phyloP scores from a whole-genome alignment of 2,888 invertebrate genomes.

The Aphodius granarius region DNA sequence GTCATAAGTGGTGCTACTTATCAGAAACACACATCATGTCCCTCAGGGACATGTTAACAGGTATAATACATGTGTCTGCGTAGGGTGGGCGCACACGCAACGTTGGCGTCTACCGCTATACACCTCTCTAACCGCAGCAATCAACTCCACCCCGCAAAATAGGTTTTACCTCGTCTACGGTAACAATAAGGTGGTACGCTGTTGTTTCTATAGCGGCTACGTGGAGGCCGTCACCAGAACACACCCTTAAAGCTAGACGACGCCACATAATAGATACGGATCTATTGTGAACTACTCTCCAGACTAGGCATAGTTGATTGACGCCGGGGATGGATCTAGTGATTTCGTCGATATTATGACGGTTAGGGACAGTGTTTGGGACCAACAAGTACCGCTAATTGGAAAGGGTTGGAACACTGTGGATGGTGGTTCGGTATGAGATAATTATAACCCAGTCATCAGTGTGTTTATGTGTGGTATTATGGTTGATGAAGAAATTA shows the following conservation, averaged over 20 bases:
- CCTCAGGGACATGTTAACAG: conserved; percentile 30
- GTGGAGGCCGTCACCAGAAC: not conserved
- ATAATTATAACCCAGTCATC: not conserved
- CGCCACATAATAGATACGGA: conserved; percentile 7
- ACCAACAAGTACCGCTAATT: conserved; percentile 2
- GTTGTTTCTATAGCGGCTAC: not conserved
- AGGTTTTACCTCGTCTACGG: not conserved
- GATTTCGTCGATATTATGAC: conserved; percentile 5
- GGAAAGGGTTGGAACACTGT: not conserved
- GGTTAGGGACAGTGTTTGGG: not conserved
- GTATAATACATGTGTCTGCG: conserved; percentile 31
- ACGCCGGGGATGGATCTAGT: not conserved
- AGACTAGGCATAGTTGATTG: not conserved
- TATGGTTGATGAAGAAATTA: not conserved
- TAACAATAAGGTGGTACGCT: not conserved
- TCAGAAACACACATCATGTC: conserved; percentile 12
- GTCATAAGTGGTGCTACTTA: conserved; percentile 4
- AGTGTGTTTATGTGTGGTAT: not conserved
- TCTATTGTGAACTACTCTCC: not conserved
- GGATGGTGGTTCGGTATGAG: not conserved
- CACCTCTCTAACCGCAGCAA: not conserved
- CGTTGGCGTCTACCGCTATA: not conserved
- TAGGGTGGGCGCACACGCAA: conserved; percentile 14
- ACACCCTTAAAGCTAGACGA: conserved; percentile 5
- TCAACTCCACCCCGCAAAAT: not conserved